phyloP scores from a whole-genome alignment of 1,140 invertebrate genomes.

The Drepana arcuata region DNA sequence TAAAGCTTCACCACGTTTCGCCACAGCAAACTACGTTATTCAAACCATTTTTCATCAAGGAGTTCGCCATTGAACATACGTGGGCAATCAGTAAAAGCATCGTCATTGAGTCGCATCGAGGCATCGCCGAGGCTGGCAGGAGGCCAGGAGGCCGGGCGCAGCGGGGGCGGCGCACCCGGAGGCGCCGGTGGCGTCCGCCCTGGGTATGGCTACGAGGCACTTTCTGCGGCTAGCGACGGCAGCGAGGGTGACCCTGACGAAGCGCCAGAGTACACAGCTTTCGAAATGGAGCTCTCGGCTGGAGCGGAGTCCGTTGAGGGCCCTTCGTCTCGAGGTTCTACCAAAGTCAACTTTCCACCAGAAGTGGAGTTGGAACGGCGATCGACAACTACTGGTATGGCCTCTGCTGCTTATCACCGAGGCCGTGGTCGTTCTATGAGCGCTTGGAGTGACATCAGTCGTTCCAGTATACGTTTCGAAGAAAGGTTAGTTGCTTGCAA shows the following conservation, averaged over 20 bases:
- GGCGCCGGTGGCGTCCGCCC: slow-evolving; percentile 45
- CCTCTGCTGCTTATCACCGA: slow-evolving; percentile 69
- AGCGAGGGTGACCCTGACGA: slow-evolving; percentile 54
- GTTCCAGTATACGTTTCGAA: slow-evolving; percentile 84
- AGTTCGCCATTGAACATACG: slow-evolving; percentile 43
- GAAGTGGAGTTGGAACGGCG: slow-evolving; percentile 75
- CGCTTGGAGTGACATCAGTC: slow-evolving; percentile 86
- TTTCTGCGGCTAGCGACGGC: slow-evolving; percentile 56
- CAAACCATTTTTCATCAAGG: slow-evolving; percentile 42
- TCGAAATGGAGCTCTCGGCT: slow-evolving; percentile 54
- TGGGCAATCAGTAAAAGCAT: slow-evolving; percentile 42
- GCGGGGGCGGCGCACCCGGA: slow-evolving; percentile 38
- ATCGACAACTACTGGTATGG: slow-evolving; percentile 73
- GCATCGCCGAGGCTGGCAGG: slow-evolving; percentile 39
- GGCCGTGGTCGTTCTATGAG: slow-evolving; percentile 82
- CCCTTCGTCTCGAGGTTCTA: slow-evolving; percentile 54
- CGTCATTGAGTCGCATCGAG: slow-evolving; percentile 57
- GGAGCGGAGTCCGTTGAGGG: slow-evolving; percentile 42
- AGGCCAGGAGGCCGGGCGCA: slow-evolving; percentile 43
- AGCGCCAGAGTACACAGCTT: slow-evolving; percentile 45
- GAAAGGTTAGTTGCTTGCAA: slow-evolving; percentile 86
- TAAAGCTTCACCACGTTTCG: slow-evolving; percentile 57
- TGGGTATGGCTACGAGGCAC: slow-evolving; percentile 58
- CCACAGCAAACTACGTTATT: slow-evolving; percentile 59
- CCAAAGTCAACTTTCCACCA: slow-evolving; percentile 82